These are phyloP conservation scores for Drosophila stalkeri DNA, from an alignment of 2,888 invertebrate species.

Conservation along the genomic window DNA sequence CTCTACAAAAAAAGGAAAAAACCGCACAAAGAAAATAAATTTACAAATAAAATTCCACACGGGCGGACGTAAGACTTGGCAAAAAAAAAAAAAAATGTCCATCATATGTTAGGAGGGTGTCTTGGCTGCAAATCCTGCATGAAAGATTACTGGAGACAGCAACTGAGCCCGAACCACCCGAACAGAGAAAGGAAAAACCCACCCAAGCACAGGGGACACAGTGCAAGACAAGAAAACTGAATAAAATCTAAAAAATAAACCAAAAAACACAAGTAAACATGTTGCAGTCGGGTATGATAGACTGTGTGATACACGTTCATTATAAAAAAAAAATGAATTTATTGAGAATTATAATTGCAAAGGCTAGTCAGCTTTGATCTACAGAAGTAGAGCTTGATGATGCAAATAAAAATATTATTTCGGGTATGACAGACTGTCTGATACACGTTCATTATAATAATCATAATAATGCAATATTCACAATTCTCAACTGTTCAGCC, in stretches of 20 bases:
- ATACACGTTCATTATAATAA: too few relatives aligned
- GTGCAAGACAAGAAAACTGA: conserved; percentile 13
- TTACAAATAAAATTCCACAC: conserved; percentile 74
- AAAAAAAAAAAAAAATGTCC: conserved; percentile 42
- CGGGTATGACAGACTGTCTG: neutral
- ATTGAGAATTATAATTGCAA: neutral
- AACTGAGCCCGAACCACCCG: conserved; percentile 36
- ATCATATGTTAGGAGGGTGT: conserved; percentile 67
- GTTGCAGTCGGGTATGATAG: neutral
- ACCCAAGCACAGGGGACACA: conserved; percentile 49
- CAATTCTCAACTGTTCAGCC: neutral
- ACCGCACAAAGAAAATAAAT: conserved; percentile 67
- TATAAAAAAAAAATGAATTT: neutral
- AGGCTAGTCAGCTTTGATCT: neutral
- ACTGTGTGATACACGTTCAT: neutral
- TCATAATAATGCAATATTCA: too few relatives aligned
- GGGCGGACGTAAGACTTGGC: conserved; percentile 1
- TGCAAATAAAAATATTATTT: neutral
- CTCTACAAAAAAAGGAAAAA: conserved; percentile 37
- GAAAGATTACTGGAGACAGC: conserved; percentile 81
- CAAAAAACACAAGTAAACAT: conserved; percentile 35
- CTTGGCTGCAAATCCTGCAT: conserved; percentile 82
- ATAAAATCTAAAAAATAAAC: conserved; percentile 77
- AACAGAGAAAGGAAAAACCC: conserved; percentile 15
- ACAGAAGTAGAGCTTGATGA: neutral